A percentile compares a stretch with the other conserved stretches of the same genome.
Evolutionary conservation across 2,113 vertebrate species (phyloP).

Genomic region (Psittacara wagleri): DNA sequence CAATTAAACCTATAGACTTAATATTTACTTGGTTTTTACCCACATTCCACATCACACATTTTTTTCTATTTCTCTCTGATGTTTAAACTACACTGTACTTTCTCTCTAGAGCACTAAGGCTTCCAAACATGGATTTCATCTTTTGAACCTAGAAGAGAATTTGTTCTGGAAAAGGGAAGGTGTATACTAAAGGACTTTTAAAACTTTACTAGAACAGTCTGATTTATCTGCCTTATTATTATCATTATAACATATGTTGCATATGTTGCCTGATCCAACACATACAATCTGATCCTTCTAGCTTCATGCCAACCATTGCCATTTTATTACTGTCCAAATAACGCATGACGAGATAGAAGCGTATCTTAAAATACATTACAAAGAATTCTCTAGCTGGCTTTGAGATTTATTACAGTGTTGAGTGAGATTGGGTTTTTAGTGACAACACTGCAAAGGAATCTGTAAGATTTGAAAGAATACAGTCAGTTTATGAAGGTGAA

Average conservation of each 20-base stretch:
- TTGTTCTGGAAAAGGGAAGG: background rate
- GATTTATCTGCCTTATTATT: background rate
- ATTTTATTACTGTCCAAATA: slow-evolving; percentile 23
- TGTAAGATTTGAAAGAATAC: background rate
- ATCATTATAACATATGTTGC: background rate
- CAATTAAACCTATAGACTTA: background rate
- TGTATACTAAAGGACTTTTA: background rate
- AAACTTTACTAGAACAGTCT: background rate
- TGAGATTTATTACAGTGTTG: slow-evolving; percentile 31
- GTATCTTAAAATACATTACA: slow-evolving; percentile 52
- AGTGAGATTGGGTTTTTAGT: slow-evolving; percentile 43
- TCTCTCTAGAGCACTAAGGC: background rate
- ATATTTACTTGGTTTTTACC: background rate
- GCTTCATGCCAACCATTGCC: background rate
- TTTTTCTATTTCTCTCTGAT: background rate
- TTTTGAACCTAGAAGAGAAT: background rate
- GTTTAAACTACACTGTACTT: background rate
- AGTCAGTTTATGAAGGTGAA: background rate
- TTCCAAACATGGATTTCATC: background rate
- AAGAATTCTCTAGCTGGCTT: slow-evolving; percentile 3
- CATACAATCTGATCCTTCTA: background rate
- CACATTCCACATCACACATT: background rate
- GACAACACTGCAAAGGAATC: background rate
- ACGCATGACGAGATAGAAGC: slow-evolving; percentile 20
- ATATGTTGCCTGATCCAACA: background rate